Percentiles rank a stretch among this genome's conserved stretches.
These are phyloP conservation scores for Dinothrombium tinctorium DNA, from an alignment of 1,140 invertebrate species.

Conservation along the genomic window DNA sequence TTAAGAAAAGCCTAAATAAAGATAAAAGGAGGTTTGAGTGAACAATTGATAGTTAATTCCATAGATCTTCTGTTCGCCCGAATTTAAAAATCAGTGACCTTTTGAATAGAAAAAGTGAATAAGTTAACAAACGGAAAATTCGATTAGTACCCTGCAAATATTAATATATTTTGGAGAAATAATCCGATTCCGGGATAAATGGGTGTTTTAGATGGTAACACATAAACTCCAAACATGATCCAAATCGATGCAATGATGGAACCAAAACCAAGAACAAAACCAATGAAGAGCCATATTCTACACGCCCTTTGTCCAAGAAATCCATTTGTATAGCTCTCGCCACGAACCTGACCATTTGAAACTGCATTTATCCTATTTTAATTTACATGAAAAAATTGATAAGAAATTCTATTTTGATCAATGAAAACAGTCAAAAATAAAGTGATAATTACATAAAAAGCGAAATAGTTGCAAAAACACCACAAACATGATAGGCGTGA, in stretches of 20 bases:
- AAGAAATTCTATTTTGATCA: background rate
- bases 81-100: slow-evolving; percentile 1
- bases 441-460: slow-evolving; percentile 56
- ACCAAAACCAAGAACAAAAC: slow-evolving; percentile 85
- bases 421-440: background rate
- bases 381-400: slow-evolving; percentile 1
- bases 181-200: slow-evolving; percentile 51
- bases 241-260: slow-evolving; percentile 80
- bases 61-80: background rate
- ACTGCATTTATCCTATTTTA: slow-evolving; percentile 66
- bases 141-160: slow-evolving; percentile 41
- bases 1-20: too few species aligned
- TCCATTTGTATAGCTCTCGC: slow-evolving; percentile 59
- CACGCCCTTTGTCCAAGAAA: slow-evolving; percentile 64
- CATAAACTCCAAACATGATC: slow-evolving; percentile 59
- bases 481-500: slow-evolving; percentile 70
- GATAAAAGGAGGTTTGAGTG: too few species aligned
- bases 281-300: slow-evolving; percentile 81
- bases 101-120: background rate
- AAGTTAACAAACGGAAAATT: background rate
- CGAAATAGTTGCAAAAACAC: slow-evolving; percentile 74
- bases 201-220: slow-evolving; percentile 18
- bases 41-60: too few species aligned
- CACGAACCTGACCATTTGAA: slow-evolving; percentile 73
- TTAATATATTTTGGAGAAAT: slow-evolving; percentile 83